Conservation (phyloP, 2,888 invertebrate genomes). For the Trissolcus brochymenae region DNA sequence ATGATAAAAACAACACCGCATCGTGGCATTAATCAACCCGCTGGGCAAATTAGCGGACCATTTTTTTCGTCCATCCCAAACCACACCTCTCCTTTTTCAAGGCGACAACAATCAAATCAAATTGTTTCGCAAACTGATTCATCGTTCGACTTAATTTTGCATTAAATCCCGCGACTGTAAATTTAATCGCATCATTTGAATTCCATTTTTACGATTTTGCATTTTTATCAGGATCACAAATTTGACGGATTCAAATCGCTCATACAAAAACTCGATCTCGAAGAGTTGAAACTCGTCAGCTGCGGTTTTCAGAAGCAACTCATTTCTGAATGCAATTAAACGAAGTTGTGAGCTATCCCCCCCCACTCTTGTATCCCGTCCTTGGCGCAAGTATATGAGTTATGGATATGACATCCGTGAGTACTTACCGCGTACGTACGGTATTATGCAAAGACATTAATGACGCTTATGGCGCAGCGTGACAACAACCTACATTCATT, state of each 20-base stretch:
- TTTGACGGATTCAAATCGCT: no score
- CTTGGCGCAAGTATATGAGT: conserved; percentile 51
- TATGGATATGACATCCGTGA: conserved; percentile 47
- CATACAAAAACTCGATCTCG: neutral
- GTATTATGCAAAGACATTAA: conserved; percentile 51
- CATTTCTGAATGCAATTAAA: conserved; percentile 44
- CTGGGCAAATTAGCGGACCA: no score
- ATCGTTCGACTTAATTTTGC: no score
- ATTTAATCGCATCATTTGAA: no score
- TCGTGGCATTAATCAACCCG: no score
- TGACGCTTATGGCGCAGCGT: conserved; percentile 37
- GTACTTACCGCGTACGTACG: conserved; percentile 37
- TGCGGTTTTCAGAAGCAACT: conserved; percentile 41
- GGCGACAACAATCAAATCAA: no score
- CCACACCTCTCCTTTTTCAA: no score
- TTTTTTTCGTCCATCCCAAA: no score
- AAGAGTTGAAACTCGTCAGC: conserved; percentile 45
- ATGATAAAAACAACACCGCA: neutral
- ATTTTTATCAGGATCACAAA: no score
- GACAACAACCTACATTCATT: conserved; percentile 50
- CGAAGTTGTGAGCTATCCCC: conserved; percentile 28
- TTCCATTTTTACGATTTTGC: no score
- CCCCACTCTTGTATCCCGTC: conserved; percentile 18
- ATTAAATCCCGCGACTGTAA: no score
- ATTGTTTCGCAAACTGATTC: no score